phyloP scores from a whole-genome alignment of 1,140 invertebrate genomes.

The Uloborus diversus region DNA sequence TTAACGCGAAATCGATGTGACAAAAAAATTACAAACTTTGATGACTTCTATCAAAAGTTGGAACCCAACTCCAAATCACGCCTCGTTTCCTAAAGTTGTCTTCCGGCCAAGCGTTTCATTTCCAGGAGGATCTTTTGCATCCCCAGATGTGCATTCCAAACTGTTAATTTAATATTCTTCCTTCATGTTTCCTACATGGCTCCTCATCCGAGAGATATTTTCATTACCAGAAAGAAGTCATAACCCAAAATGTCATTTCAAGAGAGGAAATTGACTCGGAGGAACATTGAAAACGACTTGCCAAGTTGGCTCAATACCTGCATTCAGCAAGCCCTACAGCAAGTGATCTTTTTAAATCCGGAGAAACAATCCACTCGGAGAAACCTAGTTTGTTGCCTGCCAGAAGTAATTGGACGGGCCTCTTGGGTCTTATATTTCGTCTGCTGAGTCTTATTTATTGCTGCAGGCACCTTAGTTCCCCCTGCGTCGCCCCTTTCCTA shows the following conservation, averaged over 20 bases:
- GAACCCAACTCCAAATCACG: no score
- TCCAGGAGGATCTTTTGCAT: no score
- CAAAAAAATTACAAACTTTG: no score
- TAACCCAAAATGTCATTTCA: slow-evolving; percentile 40
- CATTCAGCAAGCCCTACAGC: background rate
- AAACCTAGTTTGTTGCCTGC: slow-evolving; percentile 45
- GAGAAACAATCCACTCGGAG: slow-evolving; percentile 37
- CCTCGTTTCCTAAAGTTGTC: no score
- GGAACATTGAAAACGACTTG: slow-evolving; percentile 13
- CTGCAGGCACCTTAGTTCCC: slow-evolving; percentile 32
- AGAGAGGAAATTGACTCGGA: background rate
- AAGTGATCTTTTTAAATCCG: slow-evolving; percentile 19
- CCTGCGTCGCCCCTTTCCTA: background rate
- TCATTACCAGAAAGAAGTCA: slow-evolving; percentile 38
- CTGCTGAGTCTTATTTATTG: slow-evolving; percentile 50
- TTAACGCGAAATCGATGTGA: no score
- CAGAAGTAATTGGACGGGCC: slow-evolving; percentile 33
- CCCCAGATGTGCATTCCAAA: no score
- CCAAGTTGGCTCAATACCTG: background rate
- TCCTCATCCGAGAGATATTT: no score
- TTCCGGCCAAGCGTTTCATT: no score
- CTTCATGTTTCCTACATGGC: no score
- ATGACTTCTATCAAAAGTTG: no score
- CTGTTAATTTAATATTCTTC: no score
- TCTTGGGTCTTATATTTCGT: slow-evolving; percentile 45